These are phyloP conservation scores for Rhagonycha lutea DNA, from an alignment of 2,888 invertebrate species.

Conservation along the genomic window DNA sequence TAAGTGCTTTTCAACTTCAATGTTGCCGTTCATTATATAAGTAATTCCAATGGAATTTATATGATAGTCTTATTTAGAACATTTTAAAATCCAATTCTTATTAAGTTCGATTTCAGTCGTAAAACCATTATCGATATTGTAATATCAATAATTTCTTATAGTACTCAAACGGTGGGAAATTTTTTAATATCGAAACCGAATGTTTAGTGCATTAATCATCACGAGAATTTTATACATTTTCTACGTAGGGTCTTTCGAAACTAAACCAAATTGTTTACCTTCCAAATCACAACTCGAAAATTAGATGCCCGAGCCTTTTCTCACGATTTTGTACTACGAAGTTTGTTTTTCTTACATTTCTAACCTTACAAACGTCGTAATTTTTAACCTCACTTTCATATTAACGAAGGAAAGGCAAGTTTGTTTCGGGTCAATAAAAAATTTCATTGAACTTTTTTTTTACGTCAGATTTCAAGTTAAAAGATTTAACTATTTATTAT, in stretches of 20 bases:
- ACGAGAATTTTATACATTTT: background rate
- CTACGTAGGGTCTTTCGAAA: background rate
- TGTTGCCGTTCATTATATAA: conserved; percentile 21
- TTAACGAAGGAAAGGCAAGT: background rate
- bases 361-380: background rate
- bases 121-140: conserved; percentile 7
- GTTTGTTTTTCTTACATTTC: background rate
- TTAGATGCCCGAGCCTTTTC: background rate
- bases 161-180: background rate
- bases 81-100: conserved; percentile 13
- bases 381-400: background rate
- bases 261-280: background rate
- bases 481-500: background rate
- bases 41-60: conserved; percentile 20
- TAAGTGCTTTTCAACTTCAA: conserved; percentile 27
- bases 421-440: background rate
- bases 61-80: conserved; percentile 11
- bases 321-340: background rate
- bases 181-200: background rate
- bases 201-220: background rate
- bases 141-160: background rate
- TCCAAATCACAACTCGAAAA: background rate
- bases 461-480: background rate
- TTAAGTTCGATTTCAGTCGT: conserved; percentile 12
- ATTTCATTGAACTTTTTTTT: background rate